These are phyloP conservation scores for Microtus oregoni DNA, from an alignment of 2,113 vertebrate species.

Conservation along the genomic window DNA sequence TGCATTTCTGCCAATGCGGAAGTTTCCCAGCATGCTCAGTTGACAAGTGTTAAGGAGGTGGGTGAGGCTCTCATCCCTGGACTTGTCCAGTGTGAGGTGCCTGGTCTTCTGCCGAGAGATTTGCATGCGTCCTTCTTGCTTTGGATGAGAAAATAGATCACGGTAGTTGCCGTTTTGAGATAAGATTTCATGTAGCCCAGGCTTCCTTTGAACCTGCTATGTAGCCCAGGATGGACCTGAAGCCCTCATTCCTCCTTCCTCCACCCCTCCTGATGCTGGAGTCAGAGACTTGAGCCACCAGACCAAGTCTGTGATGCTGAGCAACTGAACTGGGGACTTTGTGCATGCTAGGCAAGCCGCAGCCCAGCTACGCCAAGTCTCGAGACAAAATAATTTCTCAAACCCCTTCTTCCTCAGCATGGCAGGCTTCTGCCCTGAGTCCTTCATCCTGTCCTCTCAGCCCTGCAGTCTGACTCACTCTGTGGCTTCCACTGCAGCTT, in stretches of 20 bases:
- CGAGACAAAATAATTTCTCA: not conserved
- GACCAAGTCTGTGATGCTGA: not conserved
- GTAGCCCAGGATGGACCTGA: not conserved
- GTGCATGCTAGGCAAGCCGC: too few species aligned
- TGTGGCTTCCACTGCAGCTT: not conserved
- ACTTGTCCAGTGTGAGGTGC: not conserved
- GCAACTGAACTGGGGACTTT: not conserved
- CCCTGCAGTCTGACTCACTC: not conserved
- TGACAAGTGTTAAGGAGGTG: not conserved
- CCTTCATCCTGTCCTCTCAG: not conserved
- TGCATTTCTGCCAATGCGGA: not conserved
- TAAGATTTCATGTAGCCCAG: not conserved
- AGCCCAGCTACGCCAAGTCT: not conserved
- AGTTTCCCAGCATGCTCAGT: not conserved
- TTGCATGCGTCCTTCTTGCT: not conserved
- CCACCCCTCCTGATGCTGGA: not conserved
- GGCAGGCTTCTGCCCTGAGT: not conserved
- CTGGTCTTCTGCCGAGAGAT: not conserved
- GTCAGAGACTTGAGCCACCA: not conserved
- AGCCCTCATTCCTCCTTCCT: too few species aligned
- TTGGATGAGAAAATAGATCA: not conserved
- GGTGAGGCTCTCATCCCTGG: not conserved
- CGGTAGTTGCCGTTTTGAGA: not conserved
- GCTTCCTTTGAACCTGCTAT: not conserved
- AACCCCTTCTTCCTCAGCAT: not conserved